These are phyloP conservation scores for Lypha dubia DNA, from an alignment of 2,888 invertebrate genomes.

Conservation along the genomic window DNA sequence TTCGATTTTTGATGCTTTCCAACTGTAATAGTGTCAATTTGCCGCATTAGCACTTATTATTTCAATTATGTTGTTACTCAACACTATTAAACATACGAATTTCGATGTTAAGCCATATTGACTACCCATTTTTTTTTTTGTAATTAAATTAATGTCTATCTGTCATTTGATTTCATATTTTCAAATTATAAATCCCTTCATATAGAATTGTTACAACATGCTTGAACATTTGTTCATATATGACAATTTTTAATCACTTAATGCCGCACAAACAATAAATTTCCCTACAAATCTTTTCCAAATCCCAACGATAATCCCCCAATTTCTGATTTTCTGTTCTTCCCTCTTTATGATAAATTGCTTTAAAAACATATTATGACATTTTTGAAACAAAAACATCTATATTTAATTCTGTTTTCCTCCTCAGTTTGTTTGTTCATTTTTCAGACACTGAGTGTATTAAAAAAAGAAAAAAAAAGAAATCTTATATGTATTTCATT, in stretches of 20 bases:
- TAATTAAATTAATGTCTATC: not conserved
- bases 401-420: constrained; percentile 45
- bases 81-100: no score
- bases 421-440: constrained; percentile 18
- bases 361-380: constrained; percentile 66
- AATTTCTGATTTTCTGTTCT: not conserved
- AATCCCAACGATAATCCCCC: constrained; percentile 49
- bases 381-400: constrained; percentile 62
- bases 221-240: constrained; percentile 5
- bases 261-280: constrained; percentile 64
- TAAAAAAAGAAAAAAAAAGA: constrained; percentile 30
- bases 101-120: constrained; percentile 10
- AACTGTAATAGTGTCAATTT: no score
- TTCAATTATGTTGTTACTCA: no score
- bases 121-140: not conserved
- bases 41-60: no score
- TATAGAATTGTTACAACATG: not conserved
- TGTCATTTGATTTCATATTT: constrained; percentile 16
- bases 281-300: constrained; percentile 58
- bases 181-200: constrained; percentile 9
- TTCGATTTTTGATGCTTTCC: no score
- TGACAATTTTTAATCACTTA: constrained; percentile 62
- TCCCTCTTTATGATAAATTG: constrained; percentile 52
- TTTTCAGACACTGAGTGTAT: constrained; percentile 68
- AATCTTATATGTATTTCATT: constrained; percentile 55